phyloP scores from a whole-genome alignment of 35 echinoderm and acorn worm species.

The Apostichopus parvimensis region DNA sequence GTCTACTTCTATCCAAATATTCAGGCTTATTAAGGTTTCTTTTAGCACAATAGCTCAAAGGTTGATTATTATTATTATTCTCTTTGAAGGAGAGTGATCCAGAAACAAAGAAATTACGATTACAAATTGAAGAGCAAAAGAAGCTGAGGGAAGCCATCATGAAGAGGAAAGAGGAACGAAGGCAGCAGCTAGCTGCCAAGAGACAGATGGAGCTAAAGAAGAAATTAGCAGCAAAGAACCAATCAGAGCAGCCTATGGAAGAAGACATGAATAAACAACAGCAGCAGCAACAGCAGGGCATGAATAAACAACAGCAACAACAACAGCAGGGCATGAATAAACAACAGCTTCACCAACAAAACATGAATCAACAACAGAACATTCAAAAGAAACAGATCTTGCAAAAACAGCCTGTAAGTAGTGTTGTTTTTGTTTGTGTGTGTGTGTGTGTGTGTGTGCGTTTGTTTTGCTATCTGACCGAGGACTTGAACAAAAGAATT shows the following conservation, averaged over 20 bases:
- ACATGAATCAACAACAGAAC: constrained; percentile 55
- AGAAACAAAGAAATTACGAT: constrained; percentile 65
- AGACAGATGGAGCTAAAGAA: constrained; percentile 87
- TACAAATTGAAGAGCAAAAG: constrained; percentile 91
- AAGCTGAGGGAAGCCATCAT: constrained; percentile 79
- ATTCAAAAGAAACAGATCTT: constrained; percentile 27
- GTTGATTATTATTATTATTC: no score
- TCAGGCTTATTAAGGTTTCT: no score
- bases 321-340: background rate
- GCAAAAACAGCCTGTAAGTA: constrained; percentile 17
- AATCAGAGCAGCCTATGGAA: constrained; percentile 18
- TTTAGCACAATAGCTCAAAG: no score
- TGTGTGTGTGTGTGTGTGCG: no score
- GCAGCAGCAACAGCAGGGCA: constrained; percentile 16
- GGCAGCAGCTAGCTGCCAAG: constrained; percentile 77
- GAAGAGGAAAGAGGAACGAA: constrained; percentile 77
- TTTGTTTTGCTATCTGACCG: no score
- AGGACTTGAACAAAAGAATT: no score
- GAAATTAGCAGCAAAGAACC: constrained; percentile 56
- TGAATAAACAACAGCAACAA: constrained; percentile 57
- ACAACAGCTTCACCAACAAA: constrained; percentile 17
- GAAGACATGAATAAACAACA: background rate
- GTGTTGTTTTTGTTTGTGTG: background rate
- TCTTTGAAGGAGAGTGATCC: constrained; percentile 55
- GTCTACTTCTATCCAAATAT: no score